These are phyloP conservation scores for Porites rus DNA, from an alignment of 92 coral and sea anemone genomes.

Conservation along the genomic window DNA sequence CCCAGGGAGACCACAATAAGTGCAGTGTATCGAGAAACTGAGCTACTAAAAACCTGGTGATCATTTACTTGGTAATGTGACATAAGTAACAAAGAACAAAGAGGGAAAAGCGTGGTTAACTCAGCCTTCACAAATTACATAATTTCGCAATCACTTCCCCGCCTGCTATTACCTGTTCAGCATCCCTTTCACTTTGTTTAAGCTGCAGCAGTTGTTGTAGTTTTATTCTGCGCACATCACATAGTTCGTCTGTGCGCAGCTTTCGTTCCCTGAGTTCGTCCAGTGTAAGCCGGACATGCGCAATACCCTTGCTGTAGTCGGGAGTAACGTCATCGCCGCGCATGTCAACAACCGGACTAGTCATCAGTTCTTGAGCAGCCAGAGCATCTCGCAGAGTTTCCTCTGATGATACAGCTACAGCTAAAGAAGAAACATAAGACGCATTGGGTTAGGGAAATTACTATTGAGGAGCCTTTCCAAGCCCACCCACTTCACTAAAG, in stretches of 20 bases:
- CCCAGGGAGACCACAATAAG: no score
- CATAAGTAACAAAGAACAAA: no score
- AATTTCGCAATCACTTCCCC: not conserved
- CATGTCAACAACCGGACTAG: constrained; percentile 69
- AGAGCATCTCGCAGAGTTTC: constrained; percentile 83
- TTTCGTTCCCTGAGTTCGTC: constrained; percentile 93
- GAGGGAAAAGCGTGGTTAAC: no score
- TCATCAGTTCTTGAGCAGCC: constrained; percentile 79
- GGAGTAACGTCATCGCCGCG: constrained; percentile 81
- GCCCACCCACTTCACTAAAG: no score
- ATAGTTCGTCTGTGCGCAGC: constrained; percentile 92
- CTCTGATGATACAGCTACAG: constrained; percentile 79
- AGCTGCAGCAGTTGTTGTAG: constrained; percentile 96
- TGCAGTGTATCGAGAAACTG: no score
- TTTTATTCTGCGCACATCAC: constrained; percentile 95
- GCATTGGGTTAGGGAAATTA: not conserved
- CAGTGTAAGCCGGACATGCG: constrained; percentile 83
- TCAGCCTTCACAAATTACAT: not conserved
- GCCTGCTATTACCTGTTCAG: constrained; percentile 79
- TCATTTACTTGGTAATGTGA: no score
- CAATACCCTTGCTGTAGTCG: constrained; percentile 77
- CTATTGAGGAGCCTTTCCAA: not conserved
- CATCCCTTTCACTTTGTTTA: constrained; percentile 92
- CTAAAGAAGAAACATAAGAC: constrained; percentile 35
- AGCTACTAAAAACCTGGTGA: no score